Percentiles rank a stretch among this genome's conserved stretches.
Conservation (phyloP, 1,140 invertebrate genomes). For the Phymorhynchus buccinoides region DNA sequence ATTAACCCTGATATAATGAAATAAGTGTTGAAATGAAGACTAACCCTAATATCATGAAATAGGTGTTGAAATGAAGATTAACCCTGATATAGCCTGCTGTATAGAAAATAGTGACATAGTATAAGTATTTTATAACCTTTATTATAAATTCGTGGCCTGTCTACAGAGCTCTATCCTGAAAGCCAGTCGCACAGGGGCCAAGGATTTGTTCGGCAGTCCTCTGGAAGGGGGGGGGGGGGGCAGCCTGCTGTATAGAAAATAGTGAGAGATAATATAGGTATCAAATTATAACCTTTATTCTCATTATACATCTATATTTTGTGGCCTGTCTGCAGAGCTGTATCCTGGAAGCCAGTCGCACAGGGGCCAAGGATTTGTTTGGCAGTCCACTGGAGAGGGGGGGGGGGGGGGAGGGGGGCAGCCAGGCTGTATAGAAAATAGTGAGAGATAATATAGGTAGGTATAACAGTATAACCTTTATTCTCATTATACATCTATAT, state of each 20-base stretch:
- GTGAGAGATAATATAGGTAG: no score
- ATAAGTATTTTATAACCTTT: no score
- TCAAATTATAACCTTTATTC: no score
- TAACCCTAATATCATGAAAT: no score
- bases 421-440: conserved; percentile 28
- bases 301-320: background rate
- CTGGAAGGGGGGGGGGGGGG: conserved; percentile 40
- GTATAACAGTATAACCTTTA: no score
- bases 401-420: conserved; percentile 37
- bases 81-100: no score
- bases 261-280: no score
- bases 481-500: background rate
- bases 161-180: conserved; percentile 39
- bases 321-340: conserved; percentile 29
- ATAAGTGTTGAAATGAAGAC: no score
- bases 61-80: no score
- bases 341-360: conserved; percentile 21
- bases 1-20: no score
- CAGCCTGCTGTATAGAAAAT: conserved; percentile 31
- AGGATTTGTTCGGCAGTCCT: conserved; percentile 37
- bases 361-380: conserved; percentile 35
- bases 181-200: conserved; percentile 1
- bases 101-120: no score
- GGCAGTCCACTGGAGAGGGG: conserved; percentile 41
- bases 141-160: no score